Base-by-base conservation (phyloP, 2,113 vertebrate genomes). In the Pseudois nayaur region DNA sequence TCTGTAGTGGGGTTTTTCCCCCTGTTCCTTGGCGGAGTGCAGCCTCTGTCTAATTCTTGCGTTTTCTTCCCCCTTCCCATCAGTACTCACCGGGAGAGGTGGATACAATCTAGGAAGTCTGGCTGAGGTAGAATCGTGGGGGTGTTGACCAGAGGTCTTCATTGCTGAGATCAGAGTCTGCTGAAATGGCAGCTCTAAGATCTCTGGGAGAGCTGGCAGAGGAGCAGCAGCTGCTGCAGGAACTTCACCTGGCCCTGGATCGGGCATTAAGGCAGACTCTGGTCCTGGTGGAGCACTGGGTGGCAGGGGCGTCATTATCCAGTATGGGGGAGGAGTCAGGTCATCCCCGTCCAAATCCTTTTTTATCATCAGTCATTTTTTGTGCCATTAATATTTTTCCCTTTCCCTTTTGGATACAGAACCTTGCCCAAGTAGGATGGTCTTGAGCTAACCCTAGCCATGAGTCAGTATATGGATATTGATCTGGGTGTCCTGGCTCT, bases 181-280 rank as follows among this genome's bases (percentile, higher is more conserved):
- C 62, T 17, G 62, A n/a, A 64, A 17, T 4, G 62, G 31, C 0
- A 0, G 62, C 31, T 17, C 15, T 19, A 19, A 1, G 2, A 19
- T 19, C 62, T 19, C 62, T 19, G 16, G 62, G 62, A n/a, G 62
- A 67, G 62, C 62, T n/a, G 62, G 62, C 0, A 0, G 62, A n/a
- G 62, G 16, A 67, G 33, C 33, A n/a, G 33, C 33, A 5, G 33
- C 62, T n/a, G 16, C 62, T n/a, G 4, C 62, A n/a, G 62, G 33
- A 64, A 9, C 33, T 67, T 67, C 33, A 19, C 62, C 62, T 9
- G 62, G 62, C 62, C 8, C 62, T n/a, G 62, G 62, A 67, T 67
- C 3, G 0, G 62, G 33, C 62, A 9, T 2, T 17, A n/a, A 67
- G 8, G 62, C 0, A 1, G 33, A 33, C 62, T n/a, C 62, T 0